Base-by-base conservation (phyloP, 2,797 vertebrate species). In the Dryobates pubescens region DNA sequence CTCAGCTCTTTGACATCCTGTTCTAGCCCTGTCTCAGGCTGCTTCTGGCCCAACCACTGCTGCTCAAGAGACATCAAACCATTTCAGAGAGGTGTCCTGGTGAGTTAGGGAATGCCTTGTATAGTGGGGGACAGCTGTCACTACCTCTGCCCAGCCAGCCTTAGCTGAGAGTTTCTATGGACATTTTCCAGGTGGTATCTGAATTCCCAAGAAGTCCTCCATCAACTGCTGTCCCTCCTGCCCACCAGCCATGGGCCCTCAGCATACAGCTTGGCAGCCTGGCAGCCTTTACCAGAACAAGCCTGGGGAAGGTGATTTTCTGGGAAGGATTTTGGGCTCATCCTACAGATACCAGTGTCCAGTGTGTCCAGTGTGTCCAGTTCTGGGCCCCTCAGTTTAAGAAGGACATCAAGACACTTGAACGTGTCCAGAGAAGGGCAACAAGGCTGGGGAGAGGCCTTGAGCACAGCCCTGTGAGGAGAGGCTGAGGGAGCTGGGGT, bases 21-120 rank as follows among this genome's bases (percentile, higher is more conserved):
- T 29, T n/a, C 4, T 34, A 23, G 9, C 16, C 3, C 0, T 1
- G 1, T 26, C 65, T 54, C 59, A 32, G 36, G 13, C 29, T 62
- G 47, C 34, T 62, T 5, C 61, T 53, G 32, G 32, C 36, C 19
- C 36, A 36, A 22, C 43, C 54, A 13, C 13, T 26, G 34, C 13
- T 3, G 1, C 32, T 27, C 64, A 47, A 20, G 17, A 65, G 51
- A 43, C 43, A 45, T 17, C 24, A 34, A 34, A 81, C 17, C 14
- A 6, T 62, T 51, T 38, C 38, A 29, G 8, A 88, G 17, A 32
- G 27, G 34, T 7, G 14, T 22, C 18, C 27, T 4, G 36, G 43
- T 56, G 32, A 8, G 30, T 30, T 5, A 10, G 17, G 34, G n/a
- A 71, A 9, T 19, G 16, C 19, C n/a, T 20, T 4, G 20, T 3